Evolutionary conservation across 30 jellyfish, hydroid and myxozoan genomes (phyloP), one percentile per base, ranked within the genome.

Genomic region (Aurelia aurita complex sp. Pacific): DNA sequence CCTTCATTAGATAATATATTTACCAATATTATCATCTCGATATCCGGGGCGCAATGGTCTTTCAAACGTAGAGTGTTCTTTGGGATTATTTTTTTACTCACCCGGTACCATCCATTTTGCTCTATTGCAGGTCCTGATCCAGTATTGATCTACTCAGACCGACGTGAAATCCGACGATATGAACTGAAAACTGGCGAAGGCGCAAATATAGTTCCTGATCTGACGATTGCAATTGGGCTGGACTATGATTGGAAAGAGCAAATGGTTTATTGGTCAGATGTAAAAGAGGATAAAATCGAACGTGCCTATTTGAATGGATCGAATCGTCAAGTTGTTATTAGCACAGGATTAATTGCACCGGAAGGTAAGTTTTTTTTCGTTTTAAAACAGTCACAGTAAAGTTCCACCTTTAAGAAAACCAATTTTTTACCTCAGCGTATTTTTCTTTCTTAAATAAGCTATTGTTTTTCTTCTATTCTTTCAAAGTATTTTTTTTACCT

Each of bases 221-320:
- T 95, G 42, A 85, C 89, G 19, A 95, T 87, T 83, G 97, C 98
- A 51, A 95, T 95, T 40, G 99, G 99, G 18, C 88, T 95, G 36
- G 99, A 95, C 69, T 95, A 85, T 86, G 86, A 95, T 65, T 90
- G 98, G 98, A 69, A 95, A 67, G 97, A 95, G 77, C 93, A 95
- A 69, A 80, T 85, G 83, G 32, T 95, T 12, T 95, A 95, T 67
- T 95, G 99, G 99, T 95, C 99, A 36, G 99, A 95, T 79, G 99
- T 95, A 17, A 89, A 96, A 23, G 93, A 78, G 50, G 99, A 95
- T 71, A 90, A 82, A 63, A 95, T 95, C 29, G 97, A 95, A 66
- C 80, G 96, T 61, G 91, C 89, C 29, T 77, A 77, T 68, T 70
- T 95, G 33, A 95, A 95, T 85, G 99, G 99, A 16, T 67, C 97